Base-by-base conservation (phyloP, 92 coral and sea anemone genomes). In the Plumapathes pennacea region DNA sequence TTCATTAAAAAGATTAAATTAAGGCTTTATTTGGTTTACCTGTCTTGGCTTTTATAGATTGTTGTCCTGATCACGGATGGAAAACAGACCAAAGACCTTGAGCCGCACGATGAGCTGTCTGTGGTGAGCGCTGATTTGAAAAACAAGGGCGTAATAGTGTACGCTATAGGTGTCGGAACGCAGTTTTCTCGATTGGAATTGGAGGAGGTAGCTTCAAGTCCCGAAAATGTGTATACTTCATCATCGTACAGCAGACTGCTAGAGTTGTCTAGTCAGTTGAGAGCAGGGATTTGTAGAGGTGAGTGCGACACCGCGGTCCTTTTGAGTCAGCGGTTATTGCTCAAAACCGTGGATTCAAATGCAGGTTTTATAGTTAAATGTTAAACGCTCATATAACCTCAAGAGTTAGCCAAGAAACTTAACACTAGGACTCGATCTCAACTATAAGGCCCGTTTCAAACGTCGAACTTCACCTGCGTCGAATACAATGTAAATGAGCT, bases 51-150 rank as follows among this genome's bases (percentile, higher is more conserved):
- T 36, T 7, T 62, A 24, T 17, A 70, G 77, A 39, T 59, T 10
- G 60, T 46, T 0, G 24, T 70, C n/a, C 67, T 70, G 3, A 25
- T 70, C 25, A 70, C 77, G 0, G 77, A 70, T 33, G 77, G 77
- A 4, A 28, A 46, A 27, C 77, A 70, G 24, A 70, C 67, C 3
- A 59, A 0, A 30, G 67, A 70, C 39, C 42, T 7, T 18, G 75
- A 57, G 2, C n/a, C 41, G 4, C 58, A 32, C 47, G 38, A 67
- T n/a, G 44, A 53, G 2, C 68, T 70, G 19, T 18, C n/a, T 19
- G 22, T 29, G 24, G 69, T 68, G 34, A 46, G 67, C 10, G 59
- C 46, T 5, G 22, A 13, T 3, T 15, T 70, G 22, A 70, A 70
- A 33, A 32, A 59, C 20, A 70, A 59, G 40, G 77, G 77, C 12